A percentile compares a stretch with the other conserved stretches of the same genome.
phyloP scores from a whole-genome alignment of 2,797 vertebrate species.

The Periophthalmus magnuspinnatus region DNA sequence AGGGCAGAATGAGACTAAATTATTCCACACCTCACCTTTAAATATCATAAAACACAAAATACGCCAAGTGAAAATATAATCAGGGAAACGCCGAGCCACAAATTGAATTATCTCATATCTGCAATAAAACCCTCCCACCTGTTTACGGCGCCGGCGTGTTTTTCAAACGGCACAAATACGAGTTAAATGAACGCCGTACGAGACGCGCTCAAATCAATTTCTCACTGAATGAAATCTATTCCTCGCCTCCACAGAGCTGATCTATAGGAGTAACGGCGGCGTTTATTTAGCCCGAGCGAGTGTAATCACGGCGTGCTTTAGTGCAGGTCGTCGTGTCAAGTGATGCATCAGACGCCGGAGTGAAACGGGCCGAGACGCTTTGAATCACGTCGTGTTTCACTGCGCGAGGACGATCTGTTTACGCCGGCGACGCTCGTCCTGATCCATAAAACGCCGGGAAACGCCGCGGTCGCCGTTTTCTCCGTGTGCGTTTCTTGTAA shows the following conservation, averaged over 20 bases:
- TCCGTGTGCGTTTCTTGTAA: slow-evolving; percentile 68
- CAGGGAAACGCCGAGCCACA: neutral
- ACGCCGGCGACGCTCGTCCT: slow-evolving; percentile 42
- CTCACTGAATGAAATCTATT: slow-evolving; percentile 10
- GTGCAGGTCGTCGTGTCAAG: slow-evolving; percentile 42
- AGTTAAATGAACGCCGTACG: slow-evolving; percentile 7
- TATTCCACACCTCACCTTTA: neutral
- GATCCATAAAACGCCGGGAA: slow-evolving; percentile 60
- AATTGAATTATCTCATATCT: neutral
- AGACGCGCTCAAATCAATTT: slow-evolving; percentile 7
- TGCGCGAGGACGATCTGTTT: slow-evolving; percentile 42
- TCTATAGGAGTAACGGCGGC: neutral
- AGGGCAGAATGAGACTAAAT: neutral
- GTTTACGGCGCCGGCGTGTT: neutral
- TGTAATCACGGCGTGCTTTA: slow-evolving; percentile 31
- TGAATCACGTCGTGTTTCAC: slow-evolving; percentile 40
- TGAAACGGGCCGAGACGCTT: slow-evolving; percentile 14
- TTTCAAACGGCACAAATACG: neutral
- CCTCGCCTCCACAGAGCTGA: neutral
- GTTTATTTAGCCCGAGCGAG: slow-evolving; percentile 17
- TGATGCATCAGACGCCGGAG: slow-evolving; percentile 38
- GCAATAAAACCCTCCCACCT: neutral
- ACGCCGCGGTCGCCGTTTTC: slow-evolving; percentile 40
- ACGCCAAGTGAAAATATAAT: neutral
- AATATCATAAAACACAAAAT: neutral